These are phyloP conservation scores for Hestina assimilis DNA, from an alignment of 1,140 invertebrate genomes.

Conservation along the genomic window DNA sequence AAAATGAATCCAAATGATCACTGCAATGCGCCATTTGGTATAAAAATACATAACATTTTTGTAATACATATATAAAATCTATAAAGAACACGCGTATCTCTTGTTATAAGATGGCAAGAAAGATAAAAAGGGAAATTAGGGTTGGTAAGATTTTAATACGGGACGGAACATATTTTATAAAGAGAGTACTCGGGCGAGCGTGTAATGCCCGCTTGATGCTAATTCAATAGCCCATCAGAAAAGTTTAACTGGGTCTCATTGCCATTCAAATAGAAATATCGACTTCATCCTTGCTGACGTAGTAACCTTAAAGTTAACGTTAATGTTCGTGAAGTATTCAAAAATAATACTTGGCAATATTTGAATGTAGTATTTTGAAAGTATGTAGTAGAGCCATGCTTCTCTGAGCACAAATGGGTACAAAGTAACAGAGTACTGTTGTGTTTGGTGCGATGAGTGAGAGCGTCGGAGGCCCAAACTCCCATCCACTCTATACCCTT, in stretches of 20 bases:
- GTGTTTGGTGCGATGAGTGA: too few relatives aligned
- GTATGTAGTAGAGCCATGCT: too few relatives aligned
- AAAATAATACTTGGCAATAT: too few relatives aligned
- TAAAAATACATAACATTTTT: too few relatives aligned
- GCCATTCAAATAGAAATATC: conserved; percentile 47
- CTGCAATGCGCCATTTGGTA: too few relatives aligned
- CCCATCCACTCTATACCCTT: too few relatives aligned
- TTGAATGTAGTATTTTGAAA: too few relatives aligned
- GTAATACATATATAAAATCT: neutral
- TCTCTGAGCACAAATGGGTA: too few relatives aligned
- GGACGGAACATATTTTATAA: conserved; percentile 41
- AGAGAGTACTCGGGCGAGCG: conserved; percentile 19
- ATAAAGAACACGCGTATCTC: conserved; percentile 7
- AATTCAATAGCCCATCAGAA: conserved; percentile 52
- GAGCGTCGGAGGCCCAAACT: too few relatives aligned
- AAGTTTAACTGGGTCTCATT: conserved; percentile 43
- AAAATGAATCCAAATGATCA: too few relatives aligned
- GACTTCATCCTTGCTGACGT: conserved; percentile 1
- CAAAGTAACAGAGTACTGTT: too few relatives aligned
- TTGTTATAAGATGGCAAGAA: conserved; percentile 12
- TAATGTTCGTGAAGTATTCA: neutral
- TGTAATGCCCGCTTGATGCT: conserved; percentile 51
- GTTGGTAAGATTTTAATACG: conserved; percentile 33
- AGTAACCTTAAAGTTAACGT: neutral
- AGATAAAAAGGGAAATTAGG: conserved; percentile 21